A percentile compares a stretch with the other conserved stretches of the same genome.
phyloP scores from a whole-genome alignment of 2,888 invertebrate genomes.

The Melangyna quadrimaculata region DNA sequence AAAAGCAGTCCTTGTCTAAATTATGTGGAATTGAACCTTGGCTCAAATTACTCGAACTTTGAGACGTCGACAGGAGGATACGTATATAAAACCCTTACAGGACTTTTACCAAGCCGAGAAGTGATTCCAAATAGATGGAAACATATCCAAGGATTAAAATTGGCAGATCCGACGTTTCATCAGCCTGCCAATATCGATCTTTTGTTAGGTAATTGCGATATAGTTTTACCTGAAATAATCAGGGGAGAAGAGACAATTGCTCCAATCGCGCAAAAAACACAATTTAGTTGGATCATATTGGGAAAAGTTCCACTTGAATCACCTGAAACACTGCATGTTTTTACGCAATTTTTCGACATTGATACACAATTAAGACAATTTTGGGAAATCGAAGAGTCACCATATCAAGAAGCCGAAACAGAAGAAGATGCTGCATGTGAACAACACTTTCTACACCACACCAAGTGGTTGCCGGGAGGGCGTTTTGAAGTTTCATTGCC shows the following conservation, averaged over 20 bases:
- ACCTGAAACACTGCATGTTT: not conserved
- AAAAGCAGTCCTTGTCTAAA: not conserved
- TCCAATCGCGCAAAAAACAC: not conserved
- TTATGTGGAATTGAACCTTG: not conserved
- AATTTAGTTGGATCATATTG: slow-evolving; percentile 3
- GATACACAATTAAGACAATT: too few relatives aligned
- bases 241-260: not conserved
- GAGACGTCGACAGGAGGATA: not conserved
- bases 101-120: too few relatives aligned
- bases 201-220: not conserved
- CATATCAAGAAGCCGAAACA: not conserved
- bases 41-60: not conserved
- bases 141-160: not conserved
- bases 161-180: not conserved
- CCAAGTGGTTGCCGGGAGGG: not conserved
- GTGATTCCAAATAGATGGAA: not conserved
- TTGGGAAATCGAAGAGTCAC: too few relatives aligned
- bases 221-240: not conserved
- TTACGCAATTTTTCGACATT: not conserved
- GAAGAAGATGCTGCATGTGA: not conserved
- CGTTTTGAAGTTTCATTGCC: not conserved
- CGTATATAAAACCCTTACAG: too few relatives aligned
- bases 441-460: not conserved
- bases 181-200: not conserved
- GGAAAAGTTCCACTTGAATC: not conserved